Base-by-base conservation (phyloP, 2,113 vertebrate genomes). In the Physeter macrocephalus region DNA sequence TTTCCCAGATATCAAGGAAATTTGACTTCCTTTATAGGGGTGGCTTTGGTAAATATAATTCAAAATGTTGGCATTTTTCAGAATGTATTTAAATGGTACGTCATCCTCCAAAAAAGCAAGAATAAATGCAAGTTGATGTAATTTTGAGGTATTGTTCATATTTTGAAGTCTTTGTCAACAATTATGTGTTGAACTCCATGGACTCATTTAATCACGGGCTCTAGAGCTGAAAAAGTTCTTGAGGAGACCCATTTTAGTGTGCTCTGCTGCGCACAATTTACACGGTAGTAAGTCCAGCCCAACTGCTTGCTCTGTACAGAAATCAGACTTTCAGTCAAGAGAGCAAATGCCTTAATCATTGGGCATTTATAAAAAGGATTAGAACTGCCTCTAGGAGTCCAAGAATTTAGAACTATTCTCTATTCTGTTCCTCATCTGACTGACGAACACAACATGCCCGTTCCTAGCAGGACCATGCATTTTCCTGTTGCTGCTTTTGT, bases 301-400 rank as follows among this genome's bases (percentile, higher is more conserved):
- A 52, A 0, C 46, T 82, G 84, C 80, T 96, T 97, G 95, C 94
- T 96, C 95, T 95, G 81, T 95, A 54, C 18, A 78, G 92, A 93
- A 97, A 94, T 96, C 78, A 87, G 78, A 78, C 39, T 43, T 90
- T 59, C 78, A 49, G 13, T 96, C 87, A 93, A 95, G 84, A 95
- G 62, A 96, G 96, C 62, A 85, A 96, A 72, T 96, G 80, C 75
- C 75, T 87, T 92, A 67, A 87, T 97, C 64, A 92, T 95, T 18
- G 84, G 96, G 61, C 84, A 49, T 75, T 96, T 93, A 62, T 13
- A 54, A 71, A 96, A 88, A 88, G 61, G 39, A 66, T 88, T 96
- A 6, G 93, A 64, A 49, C 87, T 74, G 57, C 59, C 90, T 64
- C 87, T 36, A 34, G 27, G 80, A 96, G 69, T 74, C 77, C 34